Evolutionary conservation across 2,113 vertebrate genomes (phyloP), one percentile per base, ranked within the genome.

Genomic region (Bungarus multicinctus): DNA sequence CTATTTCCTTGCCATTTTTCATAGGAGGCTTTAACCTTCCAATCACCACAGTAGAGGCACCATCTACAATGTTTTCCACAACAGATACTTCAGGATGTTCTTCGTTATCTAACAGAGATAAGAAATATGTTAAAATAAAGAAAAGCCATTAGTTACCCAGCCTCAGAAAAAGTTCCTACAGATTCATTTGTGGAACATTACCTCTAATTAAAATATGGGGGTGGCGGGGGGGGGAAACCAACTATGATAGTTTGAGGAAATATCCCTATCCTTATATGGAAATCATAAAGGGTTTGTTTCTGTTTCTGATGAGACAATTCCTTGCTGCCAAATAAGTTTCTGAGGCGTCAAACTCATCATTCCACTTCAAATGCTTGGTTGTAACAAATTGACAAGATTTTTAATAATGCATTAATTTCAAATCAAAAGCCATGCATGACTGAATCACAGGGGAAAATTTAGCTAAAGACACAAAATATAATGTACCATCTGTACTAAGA

Each of bases 1-100:
- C 98, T 54, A 97, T 87, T 54, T 98, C 98, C 96, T 98, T 98
- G 96, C 96, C 47, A 50, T 50, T 91, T 93, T 97, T 98, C n/a
- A 95, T 2, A 74, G 69, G 87, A 50, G 47, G 47, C 92, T 98
- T 98, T 94, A 97, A 96, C 89, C 96, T 58, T 11, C 97, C 97
- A 0, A 95, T 96, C 94, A 98, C n/a, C 89, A 97, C 91, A 69
- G 96, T 97, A 8, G 94, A 0, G 0, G 95, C 95, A 69, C 97
- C 96, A 0, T 98, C 98, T 96, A 98, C 96, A 0, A 97, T 95
- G 87, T 98, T 98, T 91, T 98, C 98, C 0, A 95, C 94, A 88
- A 97, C 95, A 92, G 95, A 94, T 88, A 94, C 97, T 91, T 98
- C 98, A 0, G 96, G 57, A 4, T 96, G 97, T 43, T 98, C 86